Base-by-base conservation (phyloP, 2,888 invertebrate genomes). In the Aquatica leii region DNA sequence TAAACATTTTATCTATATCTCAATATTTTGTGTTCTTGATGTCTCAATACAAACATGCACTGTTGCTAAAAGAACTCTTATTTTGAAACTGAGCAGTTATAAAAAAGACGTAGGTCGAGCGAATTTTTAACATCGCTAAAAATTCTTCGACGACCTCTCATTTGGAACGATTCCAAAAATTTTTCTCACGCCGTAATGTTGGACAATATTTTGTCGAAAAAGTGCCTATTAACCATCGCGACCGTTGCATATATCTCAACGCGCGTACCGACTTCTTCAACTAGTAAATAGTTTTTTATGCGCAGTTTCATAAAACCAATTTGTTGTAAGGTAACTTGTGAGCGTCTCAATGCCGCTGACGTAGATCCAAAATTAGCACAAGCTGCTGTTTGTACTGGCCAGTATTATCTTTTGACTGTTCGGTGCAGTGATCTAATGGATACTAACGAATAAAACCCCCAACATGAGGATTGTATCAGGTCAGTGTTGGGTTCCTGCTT, bases 381-480 rank as follows among this genome's bases (percentile, higher is more conserved):
- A 70, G 71, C 70, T 62, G 62, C 58, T 58, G 66, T 63, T 65
- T 41, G 58, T 56, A 60, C 59, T 58, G 51, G 62, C 65, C 64
- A 70, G 71, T 71, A 70, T 70, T 71, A 68, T 60, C 72, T 66
- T 65, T 59, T 68, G 59, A 64, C 64, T 59, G 66, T 69, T 70
- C 63, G 66, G 73, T 74, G 73, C 71, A 69, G 71, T 71, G 66
- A 68, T 69, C 70, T 69, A 69, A 73, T 73, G 72, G 72, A 70
- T 70, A 70, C 71, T 67, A 68, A 56, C 67, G 68, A 68, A 65
- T 69, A 66, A 68, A 65, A 66, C 66, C 65, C 58, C 46, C 46
- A 46, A 66, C 66, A 74, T 73, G 74, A 72, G 72, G 69, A 72
- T 74, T 67, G 71, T 71, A 72, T 69, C 74, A 74, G 74, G 74